Conservation (phyloP, 2,797 vertebrate genomes). For the Lithobates pipiens region DNA sequence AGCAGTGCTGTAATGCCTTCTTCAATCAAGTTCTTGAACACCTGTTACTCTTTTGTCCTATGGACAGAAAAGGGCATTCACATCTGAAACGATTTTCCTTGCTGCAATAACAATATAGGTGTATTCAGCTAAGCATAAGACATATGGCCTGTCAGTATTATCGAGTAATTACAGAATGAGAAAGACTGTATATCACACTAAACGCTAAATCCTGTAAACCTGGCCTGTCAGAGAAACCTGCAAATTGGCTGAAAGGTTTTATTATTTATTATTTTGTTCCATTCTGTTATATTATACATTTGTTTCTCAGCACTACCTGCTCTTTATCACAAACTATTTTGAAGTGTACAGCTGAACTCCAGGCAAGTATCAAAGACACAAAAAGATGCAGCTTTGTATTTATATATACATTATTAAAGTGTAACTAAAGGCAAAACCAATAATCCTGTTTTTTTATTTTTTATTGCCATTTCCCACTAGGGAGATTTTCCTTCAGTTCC, state of each 20-base stretch:
- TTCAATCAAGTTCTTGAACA: not conserved
- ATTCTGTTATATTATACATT: not conserved
- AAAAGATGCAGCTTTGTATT: too few relatives aligned
- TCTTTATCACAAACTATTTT: too few relatives aligned
- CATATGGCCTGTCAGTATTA: slow-evolving; percentile 6
- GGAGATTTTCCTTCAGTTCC: too few relatives aligned
- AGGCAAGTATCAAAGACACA: too few relatives aligned
- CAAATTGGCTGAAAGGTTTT: not conserved
- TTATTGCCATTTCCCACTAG: too few relatives aligned
- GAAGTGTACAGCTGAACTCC: too few relatives aligned
- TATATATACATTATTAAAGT: too few relatives aligned
- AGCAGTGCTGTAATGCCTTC: not conserved
- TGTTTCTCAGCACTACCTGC: too few relatives aligned
- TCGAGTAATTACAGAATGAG: not conserved
- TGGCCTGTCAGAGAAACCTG: not conserved
- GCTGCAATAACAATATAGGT: not conserved
- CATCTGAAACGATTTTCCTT: not conserved
- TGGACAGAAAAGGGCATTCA: not conserved
- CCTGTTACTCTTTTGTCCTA: not conserved
- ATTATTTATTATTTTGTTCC: not conserved
- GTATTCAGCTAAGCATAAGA: not conserved
- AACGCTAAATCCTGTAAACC: not conserved
- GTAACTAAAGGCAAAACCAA: too few relatives aligned
- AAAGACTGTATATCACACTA: slow-evolving; percentile 11
- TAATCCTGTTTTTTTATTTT: too few relatives aligned